Evolutionary conservation across 1,140 invertebrate species (phyloP), one percentile per base, ranked within the genome.

Genomic region (Microplitis mediator): DNA sequence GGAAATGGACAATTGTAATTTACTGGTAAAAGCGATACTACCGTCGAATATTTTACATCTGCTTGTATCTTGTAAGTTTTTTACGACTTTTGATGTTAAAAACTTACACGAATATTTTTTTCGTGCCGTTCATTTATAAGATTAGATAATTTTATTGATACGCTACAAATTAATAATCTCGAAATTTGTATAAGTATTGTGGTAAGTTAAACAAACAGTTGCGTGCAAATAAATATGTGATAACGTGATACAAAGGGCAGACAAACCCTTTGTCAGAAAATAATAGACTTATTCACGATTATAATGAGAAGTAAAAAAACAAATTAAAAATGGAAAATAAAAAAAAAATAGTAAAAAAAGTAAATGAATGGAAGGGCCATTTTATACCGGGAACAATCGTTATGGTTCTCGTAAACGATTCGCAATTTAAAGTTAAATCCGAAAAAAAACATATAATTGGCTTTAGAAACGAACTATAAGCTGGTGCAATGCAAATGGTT

Each of bases 371-470:
- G 11, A 35, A 23, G 51, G 73, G 56, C 63, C 36, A 50, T 23
- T 65, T 51, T 34, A 65, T 65, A 65, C 36, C n/a, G 35, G 23
- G 16, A 51, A 65, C 39, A 74, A 68, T 70, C 51, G 36, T 34
- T 64, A 45, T 54, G 14, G 72, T 69, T 31, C 50, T 61, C 61
- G 72, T 64, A 73, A 72, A 72, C 73, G 52, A 54, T 60, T 62
- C 58, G 73, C 81, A 81, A 82, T 84, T 81, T 79, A 76, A 79
- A 79, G 78, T 82, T 85, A 83, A 84, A 82, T 84, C 83, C 73
- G 77, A 72, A 76, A 79, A 23, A 82, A 76, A 83, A 80, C 78
- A 81, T 84, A 85, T 85, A 85, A 84, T 85, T 84, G 82, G 76
- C 69, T 77, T 73, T 34, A 73, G 54, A 70, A 75, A 75, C 74